A percentile compares a stretch with the other conserved stretches of the same genome.
phyloP scores from a whole-genome alignment of 92 coral and sea anemone genomes.

The Palythoa heliodiscus region DNA sequence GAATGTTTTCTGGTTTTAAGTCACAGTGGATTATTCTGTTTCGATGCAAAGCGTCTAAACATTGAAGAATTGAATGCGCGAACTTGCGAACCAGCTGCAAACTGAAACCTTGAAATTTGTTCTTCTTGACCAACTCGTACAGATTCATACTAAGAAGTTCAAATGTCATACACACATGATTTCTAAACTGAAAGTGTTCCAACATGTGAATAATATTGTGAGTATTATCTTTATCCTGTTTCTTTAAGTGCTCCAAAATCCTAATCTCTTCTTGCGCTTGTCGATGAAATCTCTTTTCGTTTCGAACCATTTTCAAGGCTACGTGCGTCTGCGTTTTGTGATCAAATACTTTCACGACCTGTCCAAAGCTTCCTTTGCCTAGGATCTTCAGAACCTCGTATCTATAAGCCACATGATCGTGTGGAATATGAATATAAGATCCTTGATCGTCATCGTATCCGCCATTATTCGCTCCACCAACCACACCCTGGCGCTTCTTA shows the following conservation, averaged over 20 bases:
- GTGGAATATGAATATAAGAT: constrained; percentile 98
- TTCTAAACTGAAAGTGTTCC: constrained; percentile 92
- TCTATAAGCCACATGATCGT: constrained; percentile 96
- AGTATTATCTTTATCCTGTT: constrained; percentile 95
- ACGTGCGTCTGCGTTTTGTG: constrained; percentile 94
- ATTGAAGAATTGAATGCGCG: constrained; percentile 97
- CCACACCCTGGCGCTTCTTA: constrained; percentile 99
- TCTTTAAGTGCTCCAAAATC: constrained; percentile 92
- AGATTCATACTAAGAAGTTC: constrained; percentile 97
- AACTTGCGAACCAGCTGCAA: constrained; percentile 93
- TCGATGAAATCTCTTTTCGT: constrained; percentile 96
- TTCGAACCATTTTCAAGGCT: constrained; percentile 99
- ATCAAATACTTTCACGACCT: constrained; percentile 97
- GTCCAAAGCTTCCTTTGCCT: constrained; percentile 99
- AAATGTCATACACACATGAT: constrained; percentile 98
- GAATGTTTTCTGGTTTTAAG: constrained; percentile 95
- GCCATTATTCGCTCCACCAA: constrained; percentile 95
- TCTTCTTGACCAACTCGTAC: constrained; percentile 95
- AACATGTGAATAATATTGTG: constrained; percentile 94
- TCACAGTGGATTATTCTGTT: constrained; percentile 97
- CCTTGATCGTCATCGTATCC: constrained; percentile 99
- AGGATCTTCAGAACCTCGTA: constrained; percentile 96
- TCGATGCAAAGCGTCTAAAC: constrained; percentile 89
- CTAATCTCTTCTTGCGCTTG: constrained; percentile 98
- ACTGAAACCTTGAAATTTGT: constrained; percentile 98